Conservation (phyloP, 1,140 invertebrate species). For the Hestina assimilis region DNA sequence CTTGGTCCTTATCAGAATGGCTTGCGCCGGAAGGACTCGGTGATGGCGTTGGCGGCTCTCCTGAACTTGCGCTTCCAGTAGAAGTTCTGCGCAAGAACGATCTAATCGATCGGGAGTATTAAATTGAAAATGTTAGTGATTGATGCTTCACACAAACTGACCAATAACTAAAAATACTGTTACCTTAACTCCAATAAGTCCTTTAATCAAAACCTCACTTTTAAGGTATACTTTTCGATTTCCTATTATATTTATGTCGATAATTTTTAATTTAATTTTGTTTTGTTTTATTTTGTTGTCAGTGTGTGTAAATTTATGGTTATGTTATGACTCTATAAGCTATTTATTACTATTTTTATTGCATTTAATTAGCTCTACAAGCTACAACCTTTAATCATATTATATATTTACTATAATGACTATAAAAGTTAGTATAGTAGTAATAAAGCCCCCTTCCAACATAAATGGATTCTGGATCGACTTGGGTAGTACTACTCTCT, state of each 20-base stretch:
- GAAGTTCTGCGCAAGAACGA: conserved; percentile 74
- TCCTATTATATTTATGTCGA: background rate
- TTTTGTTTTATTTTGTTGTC: conserved; percentile 17
- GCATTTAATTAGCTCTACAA: too few relatives aligned
- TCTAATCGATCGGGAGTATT: conserved; percentile 71
- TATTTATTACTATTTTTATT: conserved; percentile 10
- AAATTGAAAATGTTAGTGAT: conserved; percentile 60
- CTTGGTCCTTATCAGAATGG: conserved; percentile 79
- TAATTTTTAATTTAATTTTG: background rate
- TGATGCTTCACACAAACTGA: conserved; percentile 49
- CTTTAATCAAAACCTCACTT: too few relatives aligned
- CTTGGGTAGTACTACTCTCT: too few relatives aligned
- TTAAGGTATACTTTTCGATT: background rate
- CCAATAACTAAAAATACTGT: background rate
- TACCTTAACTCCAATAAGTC: background rate
- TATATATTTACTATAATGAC: conserved; percentile 2
- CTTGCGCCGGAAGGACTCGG: conserved; percentile 79
- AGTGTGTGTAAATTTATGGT: conserved; percentile 45
- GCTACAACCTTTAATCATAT: conserved; percentile 8
- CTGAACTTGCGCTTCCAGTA: conserved; percentile 66
- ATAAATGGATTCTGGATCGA: too few relatives aligned
- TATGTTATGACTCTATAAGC: conserved; percentile 40
- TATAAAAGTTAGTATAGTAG: too few relatives aligned
- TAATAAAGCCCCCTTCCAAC: too few relatives aligned
- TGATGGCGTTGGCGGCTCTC: conserved; percentile 70